phyloP scores from a whole-genome alignment of 2,888 invertebrate genomes.

The Copidosoma aretas region DNA sequence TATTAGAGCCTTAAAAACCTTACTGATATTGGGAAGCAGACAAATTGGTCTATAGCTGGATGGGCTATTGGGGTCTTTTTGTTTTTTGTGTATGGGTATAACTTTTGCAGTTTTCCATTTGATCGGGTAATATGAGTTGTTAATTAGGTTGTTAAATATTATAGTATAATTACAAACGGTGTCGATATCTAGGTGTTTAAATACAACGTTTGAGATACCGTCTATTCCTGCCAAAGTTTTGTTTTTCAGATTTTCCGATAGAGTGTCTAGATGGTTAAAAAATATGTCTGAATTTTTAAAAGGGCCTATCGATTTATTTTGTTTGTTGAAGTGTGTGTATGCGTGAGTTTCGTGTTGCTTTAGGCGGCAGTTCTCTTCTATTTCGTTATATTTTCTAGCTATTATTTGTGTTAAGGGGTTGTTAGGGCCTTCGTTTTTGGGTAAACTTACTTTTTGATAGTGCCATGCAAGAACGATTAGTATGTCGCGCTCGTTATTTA shows the following conservation, averaged over 20 bases:
- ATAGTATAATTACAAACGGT: slow-evolving; percentile 11
- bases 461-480: neutral
- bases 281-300: no score
- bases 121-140: slow-evolving; percentile 47
- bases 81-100: slow-evolving; percentile 37
- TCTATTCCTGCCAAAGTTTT: slow-evolving; percentile 38
- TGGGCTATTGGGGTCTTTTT: slow-evolving; percentile 21
- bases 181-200: slow-evolving; percentile 26
- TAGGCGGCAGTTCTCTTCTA: no score
- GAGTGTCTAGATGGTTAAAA: no score
- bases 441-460: neutral
- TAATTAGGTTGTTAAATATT: slow-evolving; percentile 42
- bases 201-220: slow-evolving; percentile 31
- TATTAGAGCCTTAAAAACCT: slow-evolving; percentile 43
- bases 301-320: neutral
- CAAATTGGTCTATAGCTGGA: slow-evolving; percentile 45
- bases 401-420: no score
- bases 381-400: no score
- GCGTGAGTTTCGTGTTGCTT: no score
- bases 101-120: slow-evolving; percentile 45
- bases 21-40: slow-evolving; percentile 42
- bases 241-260: slow-evolving; percentile 25
- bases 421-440: no score
- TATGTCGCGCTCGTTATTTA: neutral
- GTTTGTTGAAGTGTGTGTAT: neutral